These are phyloP conservation scores for Mimachlamys varia DNA, from an alignment of 2,888 invertebrate species.

Conservation along the genomic window DNA sequence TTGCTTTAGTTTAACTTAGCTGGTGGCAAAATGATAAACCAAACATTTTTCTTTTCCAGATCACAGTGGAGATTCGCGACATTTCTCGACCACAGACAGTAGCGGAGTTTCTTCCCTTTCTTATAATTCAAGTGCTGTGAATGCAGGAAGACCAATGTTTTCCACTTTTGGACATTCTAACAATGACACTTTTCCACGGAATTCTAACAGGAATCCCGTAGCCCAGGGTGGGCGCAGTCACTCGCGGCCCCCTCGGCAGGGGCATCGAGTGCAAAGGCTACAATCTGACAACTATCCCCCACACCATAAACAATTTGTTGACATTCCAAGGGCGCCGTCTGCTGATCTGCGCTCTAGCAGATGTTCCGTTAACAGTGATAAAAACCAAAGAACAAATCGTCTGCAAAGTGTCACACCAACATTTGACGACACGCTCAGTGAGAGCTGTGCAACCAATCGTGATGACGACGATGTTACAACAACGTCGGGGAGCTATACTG, in stretches of 20 bases:
- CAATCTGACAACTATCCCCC: constrained; percentile 50
- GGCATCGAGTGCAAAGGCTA: constrained; percentile 48
- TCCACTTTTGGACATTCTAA: constrained; percentile 51
- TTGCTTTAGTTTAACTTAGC: too few relatives aligned
- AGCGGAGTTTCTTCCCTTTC: constrained; percentile 51
- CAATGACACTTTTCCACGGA: constrained; percentile 47
- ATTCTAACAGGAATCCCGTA: constrained; percentile 41
- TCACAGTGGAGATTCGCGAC: constrained; percentile 41
- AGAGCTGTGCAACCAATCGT: constrained; percentile 58
- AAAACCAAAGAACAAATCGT: constrained; percentile 45
- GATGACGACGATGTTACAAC: constrained; percentile 73
- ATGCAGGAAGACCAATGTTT: constrained; percentile 39
- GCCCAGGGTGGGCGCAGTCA: constrained; percentile 43
- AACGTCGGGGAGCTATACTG: constrained; percentile 78
- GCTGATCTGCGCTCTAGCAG: constrained; percentile 17
- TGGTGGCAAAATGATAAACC: too few relatives aligned
- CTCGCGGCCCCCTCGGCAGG: constrained; percentile 37
- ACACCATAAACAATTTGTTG: constrained; percentile 39
- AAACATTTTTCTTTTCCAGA: background rate
- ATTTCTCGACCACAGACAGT: constrained; percentile 45
- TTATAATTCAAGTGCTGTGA: constrained; percentile 42
- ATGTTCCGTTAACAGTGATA: constrained; percentile 30
- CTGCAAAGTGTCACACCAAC: constrained; percentile 38
- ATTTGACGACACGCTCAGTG: constrained; percentile 57
- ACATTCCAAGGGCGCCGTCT: constrained; percentile 50